phyloP scores from a whole-genome alignment of 1,140 invertebrate species.

The Pemphigus obesinymphae region DNA sequence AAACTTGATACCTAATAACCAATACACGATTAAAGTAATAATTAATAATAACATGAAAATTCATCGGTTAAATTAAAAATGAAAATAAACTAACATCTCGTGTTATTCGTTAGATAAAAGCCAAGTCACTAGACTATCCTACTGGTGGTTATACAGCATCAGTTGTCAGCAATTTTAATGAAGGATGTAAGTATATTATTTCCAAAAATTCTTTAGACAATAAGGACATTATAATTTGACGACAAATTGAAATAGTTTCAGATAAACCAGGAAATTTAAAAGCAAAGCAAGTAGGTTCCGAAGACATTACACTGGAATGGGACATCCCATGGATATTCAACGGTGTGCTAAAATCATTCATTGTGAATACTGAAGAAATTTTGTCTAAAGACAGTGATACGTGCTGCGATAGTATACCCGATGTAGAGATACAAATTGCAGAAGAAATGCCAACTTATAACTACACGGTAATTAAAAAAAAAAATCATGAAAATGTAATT shows the following conservation, averaged over 20 bases:
- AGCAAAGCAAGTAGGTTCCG: not conserved
- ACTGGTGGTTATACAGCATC: not conserved
- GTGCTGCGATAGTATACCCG: not conserved
- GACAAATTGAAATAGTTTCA: not conserved
- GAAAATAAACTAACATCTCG: not conserved
- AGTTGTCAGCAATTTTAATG: not conserved
- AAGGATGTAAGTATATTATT: not conserved
- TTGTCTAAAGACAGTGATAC: not conserved
- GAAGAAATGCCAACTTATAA: not conserved
- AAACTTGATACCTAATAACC: not conserved
- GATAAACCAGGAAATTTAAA: not conserved
- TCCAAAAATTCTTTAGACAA: too few species aligned
- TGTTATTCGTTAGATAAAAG: not conserved
- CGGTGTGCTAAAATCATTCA: not conserved
- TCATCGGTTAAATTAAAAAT: not conserved
- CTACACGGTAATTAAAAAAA: not conserved
- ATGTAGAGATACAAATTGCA: not conserved
- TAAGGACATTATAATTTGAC: not conserved
- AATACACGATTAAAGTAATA: conserved; percentile 7
- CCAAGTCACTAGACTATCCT: not conserved
- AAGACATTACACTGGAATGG: not conserved
- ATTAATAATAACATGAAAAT: too few species aligned
- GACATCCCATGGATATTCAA: not conserved
- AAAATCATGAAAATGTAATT: too few species aligned
- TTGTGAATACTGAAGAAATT: not conserved